Evolutionary conservation across 2,888 invertebrate species (phyloP), one percentile per base, ranked within the genome.

Genomic region (Pyrgus malvae): DNA sequence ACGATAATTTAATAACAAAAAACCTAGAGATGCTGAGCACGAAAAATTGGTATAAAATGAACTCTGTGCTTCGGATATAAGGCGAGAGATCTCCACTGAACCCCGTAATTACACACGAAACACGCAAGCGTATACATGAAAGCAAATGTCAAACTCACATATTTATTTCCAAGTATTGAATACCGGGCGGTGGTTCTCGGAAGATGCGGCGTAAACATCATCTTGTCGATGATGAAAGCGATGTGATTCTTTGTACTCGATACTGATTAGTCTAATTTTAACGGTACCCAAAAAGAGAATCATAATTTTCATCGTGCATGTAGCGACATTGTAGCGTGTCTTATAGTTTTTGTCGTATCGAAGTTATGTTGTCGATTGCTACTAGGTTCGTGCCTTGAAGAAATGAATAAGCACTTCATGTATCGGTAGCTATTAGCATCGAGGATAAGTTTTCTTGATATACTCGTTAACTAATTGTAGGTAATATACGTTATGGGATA

Each of bases 121-220:
- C 90, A 87, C 86, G 85, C 87, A 74, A 87, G 80, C 78, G 71
- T 73, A 73, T 67, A 86, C 89, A 89, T 90, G 88, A 90, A 90
- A 90, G 90, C 89, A 86, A 88, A 90, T 90, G 88, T 90, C 90
- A 90, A 90, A 86, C 86, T 86, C 85, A 87, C 88, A 87, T 87
- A 90, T 90, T 88, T 90, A 90, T 89, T 90, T 90, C 90, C 88
- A 84, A 88, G 90, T 90, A 90, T 90, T 88, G 90, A 87, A 90
- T 83, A 80, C 75, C 78, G 83, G 78, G 75, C 76, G 76, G 71
- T 77, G 81, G 68, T 89, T 90, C 89, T 85, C 75, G 75, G 89
- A 89, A 90, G 78, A 79, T 77, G 71, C 80, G 76, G 72, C 76
- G 84, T 89, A 90, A 89, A 90, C 89, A 90, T 81, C 82, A 83